Base-by-base conservation (phyloP, 2,888 invertebrate species). In the Gnatocerus cornutus region DNA sequence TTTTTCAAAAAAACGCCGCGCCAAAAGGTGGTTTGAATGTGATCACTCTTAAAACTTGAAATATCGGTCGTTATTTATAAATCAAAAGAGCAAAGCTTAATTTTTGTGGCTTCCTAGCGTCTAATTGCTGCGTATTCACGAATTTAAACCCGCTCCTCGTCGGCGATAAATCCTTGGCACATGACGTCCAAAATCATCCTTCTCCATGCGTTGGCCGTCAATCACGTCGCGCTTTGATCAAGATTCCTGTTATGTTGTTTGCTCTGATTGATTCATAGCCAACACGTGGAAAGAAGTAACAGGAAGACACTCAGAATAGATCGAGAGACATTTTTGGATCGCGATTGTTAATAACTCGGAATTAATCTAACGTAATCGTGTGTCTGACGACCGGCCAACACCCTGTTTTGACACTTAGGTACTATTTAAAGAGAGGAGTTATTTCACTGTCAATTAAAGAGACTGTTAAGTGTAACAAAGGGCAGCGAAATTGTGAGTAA, bases 211-310 rank as follows among this genome's bases (percentile, higher is more conserved):
- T 78, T 80, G 76, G 77, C 79, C 80, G 80, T 82, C 81, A 80
- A 82, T 80, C 80, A 77, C 76, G 75, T 74, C 78, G 78, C 73
- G 75, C 82, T 82, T 83, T 83, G 82, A 82, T 82, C 81, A 74
- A 74, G 73, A 76, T 74, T 77, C 76, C 75, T 75, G 76, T 21
- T 74, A 77, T 77, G 76, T 75, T 73, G 77, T 74, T 76, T 74
- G 77, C 75, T 77, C 78, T 81, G 82, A 84, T 83, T 84, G 84
- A 84, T 84, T 83, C 83, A 84, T 84, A 76, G 80, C 80, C 72
- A 79, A 82, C 84, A 84, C 82, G 81, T 84, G 84, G 82, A 79
- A 76, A 70, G 74, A 77, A 74, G 27, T 10, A 41, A 30, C 76
- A 71, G 74, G 74, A 74, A 73, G 62, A 29, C 56, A 63, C 68